Percentiles rank a stretch among this genome's conserved stretches.
phyloP scores from a whole-genome alignment of 2,113 vertebrate species.

The Alces alces region DNA sequence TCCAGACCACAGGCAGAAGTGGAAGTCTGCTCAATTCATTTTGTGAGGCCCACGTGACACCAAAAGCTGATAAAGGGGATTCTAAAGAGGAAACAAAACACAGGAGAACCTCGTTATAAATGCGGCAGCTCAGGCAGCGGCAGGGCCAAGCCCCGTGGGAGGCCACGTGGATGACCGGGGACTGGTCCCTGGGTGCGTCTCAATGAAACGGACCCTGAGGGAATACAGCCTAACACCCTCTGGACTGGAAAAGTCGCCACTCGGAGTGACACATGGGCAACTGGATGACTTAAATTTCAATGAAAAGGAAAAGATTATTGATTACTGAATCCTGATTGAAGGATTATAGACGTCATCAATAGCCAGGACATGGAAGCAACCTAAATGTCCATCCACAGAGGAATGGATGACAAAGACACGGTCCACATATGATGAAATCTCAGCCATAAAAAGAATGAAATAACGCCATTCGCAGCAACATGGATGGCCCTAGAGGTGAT shows the following conservation, averaged over 20 bases:
- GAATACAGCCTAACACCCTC: neutral
- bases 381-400: neutral
- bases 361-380: neutral
- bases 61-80: neutral
- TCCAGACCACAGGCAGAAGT: neutral
- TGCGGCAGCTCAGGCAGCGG: neutral
- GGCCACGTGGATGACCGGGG: too few relatives aligned
- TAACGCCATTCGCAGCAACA: neutral
- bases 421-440: neutral
- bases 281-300: neutral
- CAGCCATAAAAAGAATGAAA: neutral
- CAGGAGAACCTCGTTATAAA: too few relatives aligned
- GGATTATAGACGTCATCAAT: neutral
- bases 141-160: neutral
- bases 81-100: neutral
- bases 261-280: neutral
- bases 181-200: neutral
- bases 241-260: neutral
- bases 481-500: neutral
- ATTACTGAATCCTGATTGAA: neutral
- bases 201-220: neutral
- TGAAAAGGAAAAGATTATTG: neutral
- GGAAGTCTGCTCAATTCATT: neutral
- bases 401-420: neutral
- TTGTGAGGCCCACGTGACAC: accelerated